A percentile compares a stretch with the other conserved stretches of the same genome.
Evolutionary conservation across 2,888 invertebrate genomes (phyloP).

Genomic region (Pimpla rufipes): DNA sequence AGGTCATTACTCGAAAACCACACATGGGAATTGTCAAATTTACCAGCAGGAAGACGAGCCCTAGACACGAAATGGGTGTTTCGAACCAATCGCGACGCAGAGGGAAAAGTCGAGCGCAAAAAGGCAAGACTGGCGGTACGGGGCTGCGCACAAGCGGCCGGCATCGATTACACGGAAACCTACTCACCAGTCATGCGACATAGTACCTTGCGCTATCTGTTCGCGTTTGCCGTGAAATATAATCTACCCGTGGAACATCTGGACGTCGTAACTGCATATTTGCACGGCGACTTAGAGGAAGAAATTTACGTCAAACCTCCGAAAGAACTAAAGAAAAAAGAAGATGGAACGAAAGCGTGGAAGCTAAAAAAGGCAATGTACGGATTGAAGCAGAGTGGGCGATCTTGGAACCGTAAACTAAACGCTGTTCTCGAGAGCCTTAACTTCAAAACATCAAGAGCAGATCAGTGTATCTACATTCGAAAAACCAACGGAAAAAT

Average conservation of each 20-base stretch:
- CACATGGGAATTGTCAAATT: constrained; percentile 64
- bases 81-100: constrained; percentile 57
- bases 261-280: constrained; percentile 75
- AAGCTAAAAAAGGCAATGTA: constrained; percentile 50
- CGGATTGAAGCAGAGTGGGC: constrained; percentile 53
- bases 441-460: constrained; percentile 49
- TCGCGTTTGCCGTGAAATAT: constrained; percentile 71
- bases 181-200: constrained; percentile 74
- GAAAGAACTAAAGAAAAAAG: constrained; percentile 59
- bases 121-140: constrained; percentile 69
- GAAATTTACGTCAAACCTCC: constrained; percentile 70
- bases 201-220: constrained; percentile 70
- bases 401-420: constrained; percentile 64
- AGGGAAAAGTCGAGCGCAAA: constrained; percentile 51
- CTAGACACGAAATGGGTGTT: constrained; percentile 68
- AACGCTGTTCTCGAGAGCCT: constrained; percentile 54
- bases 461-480: constrained; percentile 71
- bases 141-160: constrained; percentile 38
- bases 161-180: constrained; percentile 75
- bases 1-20: constrained; percentile 59
- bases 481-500: constrained; percentile 27
- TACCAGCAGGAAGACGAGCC: constrained; percentile 59
- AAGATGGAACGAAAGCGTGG: constrained; percentile 52
- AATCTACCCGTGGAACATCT: constrained; percentile 72
- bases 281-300: constrained; percentile 75